phyloP scores from a whole-genome alignment of 2,888 invertebrate species.

The Megalurothrips usitatus region DNA sequence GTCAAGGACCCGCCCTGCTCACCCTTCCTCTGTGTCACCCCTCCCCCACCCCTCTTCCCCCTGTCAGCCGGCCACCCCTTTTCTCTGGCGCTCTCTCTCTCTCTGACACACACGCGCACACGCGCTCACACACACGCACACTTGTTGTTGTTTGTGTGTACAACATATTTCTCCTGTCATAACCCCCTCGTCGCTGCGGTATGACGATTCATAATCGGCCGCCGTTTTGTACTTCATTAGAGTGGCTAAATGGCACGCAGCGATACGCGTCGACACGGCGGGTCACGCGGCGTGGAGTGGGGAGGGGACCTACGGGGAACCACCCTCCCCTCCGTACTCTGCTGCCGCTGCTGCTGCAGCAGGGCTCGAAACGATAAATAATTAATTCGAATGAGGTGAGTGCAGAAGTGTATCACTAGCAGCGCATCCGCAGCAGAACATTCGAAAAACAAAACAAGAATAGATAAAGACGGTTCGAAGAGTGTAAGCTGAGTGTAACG shows the following conservation, averaged over 20 bases:
- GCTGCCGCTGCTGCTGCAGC: too few relatives aligned
- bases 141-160: slow-evolving; percentile 24
- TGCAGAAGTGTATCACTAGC: too few relatives aligned
- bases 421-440: too few relatives aligned
- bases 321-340: too few relatives aligned
- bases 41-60: not conserved
- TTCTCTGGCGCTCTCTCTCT: not conserved
- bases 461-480: too few relatives aligned
- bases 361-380: too few relatives aligned
- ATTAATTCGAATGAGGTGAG: too few relatives aligned
- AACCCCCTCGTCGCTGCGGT: not conserved
- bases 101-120: not conserved
- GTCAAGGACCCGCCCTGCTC: not conserved
- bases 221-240: not conserved
- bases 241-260: slow-evolving; percentile 18
- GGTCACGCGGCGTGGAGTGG: not conserved
- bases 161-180: slow-evolving; percentile 20
- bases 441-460: too few relatives aligned
- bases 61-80: not conserved
- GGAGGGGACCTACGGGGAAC: not conserved
- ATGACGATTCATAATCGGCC: slow-evolving; percentile 2
- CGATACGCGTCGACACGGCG: not conserved
- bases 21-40: not conserved
- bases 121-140: not conserved
- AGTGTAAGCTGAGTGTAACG: too few relatives aligned